Base-by-base conservation (phyloP, 1,140 invertebrate genomes). In the Drosophila kurseongensis region DNA sequence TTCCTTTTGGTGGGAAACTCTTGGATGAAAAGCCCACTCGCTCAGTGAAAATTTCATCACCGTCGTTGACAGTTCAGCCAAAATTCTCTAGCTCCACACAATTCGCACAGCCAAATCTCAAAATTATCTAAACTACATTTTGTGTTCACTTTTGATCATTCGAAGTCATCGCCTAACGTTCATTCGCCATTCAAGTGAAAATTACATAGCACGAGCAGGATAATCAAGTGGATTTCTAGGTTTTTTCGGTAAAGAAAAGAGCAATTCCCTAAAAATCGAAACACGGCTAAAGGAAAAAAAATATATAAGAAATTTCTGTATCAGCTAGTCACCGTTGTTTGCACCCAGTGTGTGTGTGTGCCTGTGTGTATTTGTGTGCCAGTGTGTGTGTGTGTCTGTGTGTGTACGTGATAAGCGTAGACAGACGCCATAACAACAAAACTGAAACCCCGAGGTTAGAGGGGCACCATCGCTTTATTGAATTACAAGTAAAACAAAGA, bases 41-140 rank as follows among this genome's bases (percentile, higher is more conserved):
- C 66, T 91, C 90, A 91, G 90, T 91, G 90, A 91, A 91, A 91
- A 90, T 91, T 91, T 91, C 86, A 90, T 91, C 90, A 91, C 90
- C 85, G 90, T 78, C 77, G 90, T 80, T 73, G 82, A 75, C 60
- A 90, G 90, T 91, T 90, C 79, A 90, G 75, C 14, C 67, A 58
- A 58, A 83, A 58, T 72, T 67, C 74, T 82, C 7, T 67, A 50
- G 81, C 75, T 75, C 50, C 60, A 55, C 55, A 54, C 63, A 72
- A 79, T 77, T 88, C 48, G 63, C 62, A 2, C 32, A 66, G 48
- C 27, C 40, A 83, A 84, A 52, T 69, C 74, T 52, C n/a, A 44
- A 67, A 66, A 48, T 51, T 42, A 76, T 42, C 42, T 57, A 77
- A 84, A 79, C 48, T 71, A 29, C 38, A 48, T 61, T 65, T 69